A percentile compares a stretch with the other conserved stretches of the same genome.
Evolutionary conservation across 2,888 invertebrate genomes (phyloP).

Genomic region (Sesia apiformis): DNA sequence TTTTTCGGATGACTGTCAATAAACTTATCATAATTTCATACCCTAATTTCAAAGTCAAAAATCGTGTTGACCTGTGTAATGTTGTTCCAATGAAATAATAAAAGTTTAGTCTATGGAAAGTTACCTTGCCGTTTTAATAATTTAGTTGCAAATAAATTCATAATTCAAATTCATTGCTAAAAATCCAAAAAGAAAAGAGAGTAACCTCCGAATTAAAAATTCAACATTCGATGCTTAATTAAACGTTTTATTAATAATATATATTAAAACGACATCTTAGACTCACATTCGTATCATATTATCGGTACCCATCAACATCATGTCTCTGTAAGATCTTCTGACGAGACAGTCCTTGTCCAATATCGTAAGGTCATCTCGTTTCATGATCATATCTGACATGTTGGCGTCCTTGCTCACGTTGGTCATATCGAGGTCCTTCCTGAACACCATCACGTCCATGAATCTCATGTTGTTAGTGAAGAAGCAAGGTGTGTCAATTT

Average conservation of each 20-base stretch:
- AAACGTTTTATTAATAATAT: background rate
- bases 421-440: constrained; percentile 60
- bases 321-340: constrained; percentile 49
- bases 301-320: constrained; percentile 53
- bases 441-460: constrained; percentile 77
- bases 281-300: constrained; percentile 45
- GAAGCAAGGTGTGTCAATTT: constrained; percentile 73
- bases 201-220: no score
- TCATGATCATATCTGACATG: constrained; percentile 52
- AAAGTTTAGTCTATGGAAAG: no score
- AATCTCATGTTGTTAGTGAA: constrained; percentile 79
- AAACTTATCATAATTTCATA: no score
- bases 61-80: no score
- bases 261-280: background rate
- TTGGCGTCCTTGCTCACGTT: constrained; percentile 50
- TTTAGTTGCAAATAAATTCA: no score
- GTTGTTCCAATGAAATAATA: no score
- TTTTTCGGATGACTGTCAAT: no score
- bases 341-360: constrained; percentile 52
- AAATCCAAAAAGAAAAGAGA: no score
- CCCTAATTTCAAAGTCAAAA: no score
- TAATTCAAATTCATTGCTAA: no score
- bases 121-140: no score
- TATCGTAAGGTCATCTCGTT: constrained; percentile 56
- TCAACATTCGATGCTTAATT: no score